These are phyloP conservation scores for Cantharis flavilabris DNA, from an alignment of 2,888 invertebrate species.

Conservation along the genomic window DNA sequence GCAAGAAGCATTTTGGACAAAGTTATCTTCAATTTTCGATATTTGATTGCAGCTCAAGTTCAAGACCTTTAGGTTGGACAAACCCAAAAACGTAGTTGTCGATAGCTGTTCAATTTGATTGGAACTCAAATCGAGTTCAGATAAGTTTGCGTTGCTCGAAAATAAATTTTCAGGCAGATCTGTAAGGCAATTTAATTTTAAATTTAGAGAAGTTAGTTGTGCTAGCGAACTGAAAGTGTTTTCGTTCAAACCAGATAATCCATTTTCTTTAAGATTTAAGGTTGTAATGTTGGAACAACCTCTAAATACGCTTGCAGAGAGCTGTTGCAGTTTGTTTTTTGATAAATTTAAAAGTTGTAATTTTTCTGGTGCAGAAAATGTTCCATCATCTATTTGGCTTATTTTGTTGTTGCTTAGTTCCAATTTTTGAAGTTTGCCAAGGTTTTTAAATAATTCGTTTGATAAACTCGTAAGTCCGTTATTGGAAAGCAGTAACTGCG, in stretches of 20 bases:
- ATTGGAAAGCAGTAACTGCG: background rate
- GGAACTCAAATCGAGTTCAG: background rate
- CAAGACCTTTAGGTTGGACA: background rate
- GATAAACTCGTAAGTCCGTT: background rate
- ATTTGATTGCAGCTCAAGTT: slow-evolving; percentile 6
- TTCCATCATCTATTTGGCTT: background rate
- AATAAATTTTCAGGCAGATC: background rate
- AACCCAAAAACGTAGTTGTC: background rate
- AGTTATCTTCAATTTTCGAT: slow-evolving; percentile 27
- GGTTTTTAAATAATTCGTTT: background rate
- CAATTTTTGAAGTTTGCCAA: background rate
- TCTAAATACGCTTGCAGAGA: background rate
- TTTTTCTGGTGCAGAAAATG: background rate
- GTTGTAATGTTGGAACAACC: background rate
- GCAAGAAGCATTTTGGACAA: slow-evolving; percentile 26
- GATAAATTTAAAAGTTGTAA: slow-evolving; percentile 1
- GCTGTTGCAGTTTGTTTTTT: background rate
- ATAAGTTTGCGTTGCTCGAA: background rate
- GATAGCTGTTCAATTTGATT: background rate
- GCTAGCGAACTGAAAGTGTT: background rate
- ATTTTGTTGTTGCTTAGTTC: slow-evolving; percentile 6
- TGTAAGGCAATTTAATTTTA: background rate
- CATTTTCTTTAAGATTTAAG: slow-evolving; percentile 1
- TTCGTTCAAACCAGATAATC: background rate
- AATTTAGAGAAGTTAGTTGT: background rate